Evolutionary conservation across 2,797 vertebrate genomes (phyloP).

Genomic region (Argentina silus): DNA sequence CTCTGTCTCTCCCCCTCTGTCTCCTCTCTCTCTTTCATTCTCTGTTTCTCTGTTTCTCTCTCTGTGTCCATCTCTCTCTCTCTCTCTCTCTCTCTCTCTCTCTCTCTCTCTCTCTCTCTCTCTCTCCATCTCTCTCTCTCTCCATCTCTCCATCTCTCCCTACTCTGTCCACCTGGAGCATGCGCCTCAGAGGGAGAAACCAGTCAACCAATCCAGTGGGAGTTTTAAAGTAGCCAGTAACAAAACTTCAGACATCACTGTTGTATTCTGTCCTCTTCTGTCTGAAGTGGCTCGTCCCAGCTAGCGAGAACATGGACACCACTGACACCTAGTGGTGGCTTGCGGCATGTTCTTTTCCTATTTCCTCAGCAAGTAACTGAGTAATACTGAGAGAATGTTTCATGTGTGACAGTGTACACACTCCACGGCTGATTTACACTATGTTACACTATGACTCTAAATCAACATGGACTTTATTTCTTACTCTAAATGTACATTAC

Average conservation of each 20-base stretch:
- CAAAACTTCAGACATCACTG: slow-evolving; percentile 45
- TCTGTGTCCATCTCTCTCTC: slow-evolving; percentile 29
- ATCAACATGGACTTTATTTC: slow-evolving; percentile 9
- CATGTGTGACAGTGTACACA: slow-evolving; percentile 29
- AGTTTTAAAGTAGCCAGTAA: slow-evolving; percentile 44
- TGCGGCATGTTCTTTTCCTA: slow-evolving; percentile 8
- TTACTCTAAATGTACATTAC: background rate
- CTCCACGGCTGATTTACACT: slow-evolving; percentile 42
- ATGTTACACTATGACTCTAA: background rate
- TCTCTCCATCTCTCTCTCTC: slow-evolving; percentile 34
- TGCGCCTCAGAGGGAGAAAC: slow-evolving; percentile 27
- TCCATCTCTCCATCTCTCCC: slow-evolving; percentile 32
- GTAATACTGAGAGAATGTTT: background rate
- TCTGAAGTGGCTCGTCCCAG: slow-evolving; percentile 9
- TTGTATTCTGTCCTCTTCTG: slow-evolving; percentile 21
- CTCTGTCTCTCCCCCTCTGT: slow-evolving; percentile 32
- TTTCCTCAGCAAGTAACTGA: slow-evolving; percentile 21
- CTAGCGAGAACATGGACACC: slow-evolving; percentile 71
- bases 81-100: slow-evolving; percentile 35
- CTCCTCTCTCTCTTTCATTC: slow-evolving; percentile 25
- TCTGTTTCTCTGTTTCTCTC: slow-evolving; percentile 27
- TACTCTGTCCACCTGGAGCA: slow-evolving; percentile 56
- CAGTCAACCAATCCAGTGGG: slow-evolving; percentile 56
- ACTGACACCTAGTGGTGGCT: slow-evolving; percentile 79
- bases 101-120: background rate